phyloP scores from a whole-genome alignment of 1,140 invertebrate genomes.

The Drosophila repleta region DNA sequence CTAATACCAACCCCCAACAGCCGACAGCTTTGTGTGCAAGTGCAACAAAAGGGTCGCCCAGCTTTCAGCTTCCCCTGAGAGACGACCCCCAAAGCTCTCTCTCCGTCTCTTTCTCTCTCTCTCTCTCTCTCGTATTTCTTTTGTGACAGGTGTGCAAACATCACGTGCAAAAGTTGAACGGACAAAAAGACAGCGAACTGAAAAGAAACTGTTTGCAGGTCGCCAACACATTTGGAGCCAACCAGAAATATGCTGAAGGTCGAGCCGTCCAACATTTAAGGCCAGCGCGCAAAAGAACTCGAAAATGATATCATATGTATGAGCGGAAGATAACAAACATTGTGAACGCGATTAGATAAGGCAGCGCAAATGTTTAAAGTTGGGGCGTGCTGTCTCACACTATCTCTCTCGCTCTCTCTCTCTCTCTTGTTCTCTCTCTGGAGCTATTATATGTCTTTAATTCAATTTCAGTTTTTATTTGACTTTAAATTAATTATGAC shows the following conservation, averaged over 20 bases:
- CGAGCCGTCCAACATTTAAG: slow-evolving; percentile 51
- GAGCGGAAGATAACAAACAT: slow-evolving; percentile 67
- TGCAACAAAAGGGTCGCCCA: slow-evolving; percentile 31
- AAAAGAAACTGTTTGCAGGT: slow-evolving; percentile 37
- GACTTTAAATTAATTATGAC: slow-evolving; percentile 65
- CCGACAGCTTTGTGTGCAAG: slow-evolving; percentile 42
- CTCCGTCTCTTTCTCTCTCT: background rate
- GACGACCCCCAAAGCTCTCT: background rate
- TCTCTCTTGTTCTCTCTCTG: background rate
- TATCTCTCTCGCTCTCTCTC: background rate
- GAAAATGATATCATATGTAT: slow-evolving; percentile 74
- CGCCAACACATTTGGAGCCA: slow-evolving; percentile 28
- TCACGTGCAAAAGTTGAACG: slow-evolving; percentile 64
- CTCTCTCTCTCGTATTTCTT: background rate
- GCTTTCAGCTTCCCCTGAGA: slow-evolving; percentile 21
- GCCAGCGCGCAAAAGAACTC: slow-evolving; percentile 28
- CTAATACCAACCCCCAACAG: slow-evolving; percentile 38
- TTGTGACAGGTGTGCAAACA: slow-evolving; percentile 53
- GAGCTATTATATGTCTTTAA: slow-evolving; percentile 14
- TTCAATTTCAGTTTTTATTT: slow-evolving; percentile 26
- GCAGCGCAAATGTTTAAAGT: slow-evolving; percentile 35
- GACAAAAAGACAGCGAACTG: slow-evolving; percentile 24
- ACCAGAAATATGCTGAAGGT: slow-evolving; percentile 70
- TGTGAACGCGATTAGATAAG: slow-evolving; percentile 64
- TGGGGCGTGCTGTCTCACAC: slow-evolving; percentile 6